Evolutionary conservation across 2,113 vertebrate species (phyloP).

Genomic region (Hemiprocne comata): DNA sequence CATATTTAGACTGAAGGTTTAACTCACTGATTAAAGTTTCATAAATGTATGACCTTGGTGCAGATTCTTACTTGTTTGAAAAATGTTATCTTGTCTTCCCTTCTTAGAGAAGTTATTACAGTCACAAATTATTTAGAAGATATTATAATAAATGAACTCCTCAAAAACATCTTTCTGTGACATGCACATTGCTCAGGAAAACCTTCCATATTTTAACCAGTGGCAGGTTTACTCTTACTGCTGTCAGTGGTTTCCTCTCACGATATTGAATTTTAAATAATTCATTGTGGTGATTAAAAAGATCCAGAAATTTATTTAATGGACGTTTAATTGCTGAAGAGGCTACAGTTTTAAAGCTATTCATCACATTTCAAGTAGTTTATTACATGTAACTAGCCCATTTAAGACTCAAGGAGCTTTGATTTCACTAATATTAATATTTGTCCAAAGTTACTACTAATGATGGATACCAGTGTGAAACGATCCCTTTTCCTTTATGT

Average conservation of each 20-base stretch:
- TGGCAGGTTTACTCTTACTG: neutral
- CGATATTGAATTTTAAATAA: neutral
- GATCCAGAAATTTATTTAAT: neutral
- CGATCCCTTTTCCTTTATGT: slow-evolving; percentile 6
- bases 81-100: neutral
- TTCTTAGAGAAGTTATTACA: neutral
- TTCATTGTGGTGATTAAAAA: neutral
- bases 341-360: slow-evolving; percentile 27
- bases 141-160: neutral
- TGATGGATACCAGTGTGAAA: slow-evolving; percentile 59
- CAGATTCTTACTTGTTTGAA: neutral
- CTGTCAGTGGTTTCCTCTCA: neutral
- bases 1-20: neutral
- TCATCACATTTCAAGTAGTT: slow-evolving; percentile 45
- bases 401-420: slow-evolving; percentile 57
- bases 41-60: neutral
- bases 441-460: slow-evolving; percentile 46
- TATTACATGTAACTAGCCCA: slow-evolving; percentile 26
- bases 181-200: neutral
- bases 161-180: neutral
- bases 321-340: neutral
- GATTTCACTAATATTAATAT: slow-evolving; percentile 69
- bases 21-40: neutral
- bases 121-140: neutral
- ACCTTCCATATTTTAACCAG: neutral